These are phyloP conservation scores for Melinopterus prodromus DNA, from an alignment of 2,888 invertebrate genomes.

Conservation along the genomic window DNA sequence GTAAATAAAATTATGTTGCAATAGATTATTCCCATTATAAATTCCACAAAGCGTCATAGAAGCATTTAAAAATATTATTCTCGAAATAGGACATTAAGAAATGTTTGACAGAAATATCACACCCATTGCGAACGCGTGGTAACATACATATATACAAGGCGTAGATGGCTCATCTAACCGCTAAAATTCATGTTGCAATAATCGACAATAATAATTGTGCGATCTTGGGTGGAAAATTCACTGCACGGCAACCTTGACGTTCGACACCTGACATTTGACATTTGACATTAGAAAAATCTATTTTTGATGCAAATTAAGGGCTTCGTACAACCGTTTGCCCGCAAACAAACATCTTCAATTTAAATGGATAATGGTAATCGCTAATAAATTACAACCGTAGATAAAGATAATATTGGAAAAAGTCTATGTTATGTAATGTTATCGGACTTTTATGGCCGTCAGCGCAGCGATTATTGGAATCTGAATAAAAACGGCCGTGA, in stretches of 20 bases:
- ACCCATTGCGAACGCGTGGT: not conserved
- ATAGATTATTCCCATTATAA: not conserved
- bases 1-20: not conserved
- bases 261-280: not conserved
- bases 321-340: not conserved
- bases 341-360: not conserved
- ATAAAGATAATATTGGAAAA: not conserved
- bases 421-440: not conserved
- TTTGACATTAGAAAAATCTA: not conserved
- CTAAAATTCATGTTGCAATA: not conserved
- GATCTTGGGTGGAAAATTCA: not conserved
- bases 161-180: not conserved
- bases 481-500: not conserved
- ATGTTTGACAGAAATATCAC: not conserved
- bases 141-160: not conserved
- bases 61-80: not conserved
- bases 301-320: not conserved
- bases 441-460: not conserved
- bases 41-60: not conserved
- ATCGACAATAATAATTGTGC: not conserved
- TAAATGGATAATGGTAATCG: not conserved
- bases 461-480: not conserved
- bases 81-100: not conserved
- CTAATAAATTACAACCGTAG: not conserved
- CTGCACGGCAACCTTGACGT: not conserved